Evolutionary conservation across 2,888 invertebrate species (phyloP), one percentile per base, ranked within the genome.

Genomic region (Limnephilus auricula): DNA sequence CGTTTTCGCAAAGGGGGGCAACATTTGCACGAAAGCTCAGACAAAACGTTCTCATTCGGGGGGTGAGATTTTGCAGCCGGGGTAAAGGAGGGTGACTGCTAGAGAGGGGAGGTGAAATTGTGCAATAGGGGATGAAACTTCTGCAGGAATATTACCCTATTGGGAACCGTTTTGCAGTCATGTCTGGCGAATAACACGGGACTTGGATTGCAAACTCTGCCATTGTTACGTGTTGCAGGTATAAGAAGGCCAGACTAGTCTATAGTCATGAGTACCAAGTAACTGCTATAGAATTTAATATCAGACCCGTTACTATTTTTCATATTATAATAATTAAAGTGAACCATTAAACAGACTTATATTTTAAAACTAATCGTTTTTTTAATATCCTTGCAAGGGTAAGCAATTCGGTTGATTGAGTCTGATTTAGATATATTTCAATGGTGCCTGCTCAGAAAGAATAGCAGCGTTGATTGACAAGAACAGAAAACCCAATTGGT

Each of bases 111-210:
- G 90, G 88, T 90, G 65, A 78, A 84, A 65, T 78, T 84, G 84
- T 78, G 83, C 50, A 90, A 78, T 13, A 79, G 89, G 86, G 89
- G 91, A 91, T 89, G 91, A 79, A 78, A 90, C 90, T 83, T 82
- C 32, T 88, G 90, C 90, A 87, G 82, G 91, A 90, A 92, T 91
- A 92, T 92, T 92, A 91, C 90, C 86, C 92, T 90, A 91, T 91
- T 91, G 92, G 92, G 92, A 90, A 88, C 89, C 87, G 90, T 87
- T 92, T 65, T 87, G 37, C 34, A 79, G 90, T 79, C 90, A 90
- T 89, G 91, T 91, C 32, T 88, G 65, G 79, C 88, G 85, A 90
- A 91, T 90, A 90, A 88, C 88, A 80, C 78, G 85, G 50, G 89
- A 89, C 89, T 85, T 85, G 40, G n/a, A 85, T 85, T 45, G 40